These are phyloP conservation scores for Cynopterus brachyotis DNA, from an alignment of 2,113 vertebrate species.

Conservation along the genomic window DNA sequence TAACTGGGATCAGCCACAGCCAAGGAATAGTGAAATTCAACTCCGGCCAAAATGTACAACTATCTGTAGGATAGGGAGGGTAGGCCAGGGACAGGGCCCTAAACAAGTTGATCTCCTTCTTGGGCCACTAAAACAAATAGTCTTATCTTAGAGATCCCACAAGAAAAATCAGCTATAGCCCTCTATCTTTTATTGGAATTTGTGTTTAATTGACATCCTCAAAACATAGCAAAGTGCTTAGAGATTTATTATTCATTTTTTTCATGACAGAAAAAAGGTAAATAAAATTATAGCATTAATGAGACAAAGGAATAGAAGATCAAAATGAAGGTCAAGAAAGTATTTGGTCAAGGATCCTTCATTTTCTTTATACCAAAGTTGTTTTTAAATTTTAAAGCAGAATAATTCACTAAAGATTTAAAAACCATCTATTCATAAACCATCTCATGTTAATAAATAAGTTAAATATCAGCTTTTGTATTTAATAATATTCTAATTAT, in stretches of 20 bases:
- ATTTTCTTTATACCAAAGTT: neutral
- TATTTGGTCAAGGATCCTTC: neutral
- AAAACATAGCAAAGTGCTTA: neutral
- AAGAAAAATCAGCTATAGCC: neutral
- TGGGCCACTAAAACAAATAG: neutral
- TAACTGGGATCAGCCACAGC: neutral
- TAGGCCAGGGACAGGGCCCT: neutral
- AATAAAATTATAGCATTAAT: neutral
- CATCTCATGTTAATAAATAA: neutral
- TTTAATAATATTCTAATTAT: neutral
- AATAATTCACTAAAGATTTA: neutral
- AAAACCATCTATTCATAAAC: neutral
- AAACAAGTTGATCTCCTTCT: neutral
- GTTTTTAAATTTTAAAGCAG: neutral
- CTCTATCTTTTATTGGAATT: neutral
- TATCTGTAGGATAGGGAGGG: neutral
- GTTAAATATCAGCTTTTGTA: neutral
- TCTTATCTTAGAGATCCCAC: neutral
- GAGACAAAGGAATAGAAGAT: neutral
- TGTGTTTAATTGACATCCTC: neutral
- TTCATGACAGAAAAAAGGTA: neutral
- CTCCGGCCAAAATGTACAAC: neutral
- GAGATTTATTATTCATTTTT: neutral
- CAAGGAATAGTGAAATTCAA: neutral
- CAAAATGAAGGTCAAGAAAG: constrained; percentile 22